phyloP scores from a whole-genome alignment of 2,797 vertebrate genomes.

The Xenentodon cancila region DNA sequence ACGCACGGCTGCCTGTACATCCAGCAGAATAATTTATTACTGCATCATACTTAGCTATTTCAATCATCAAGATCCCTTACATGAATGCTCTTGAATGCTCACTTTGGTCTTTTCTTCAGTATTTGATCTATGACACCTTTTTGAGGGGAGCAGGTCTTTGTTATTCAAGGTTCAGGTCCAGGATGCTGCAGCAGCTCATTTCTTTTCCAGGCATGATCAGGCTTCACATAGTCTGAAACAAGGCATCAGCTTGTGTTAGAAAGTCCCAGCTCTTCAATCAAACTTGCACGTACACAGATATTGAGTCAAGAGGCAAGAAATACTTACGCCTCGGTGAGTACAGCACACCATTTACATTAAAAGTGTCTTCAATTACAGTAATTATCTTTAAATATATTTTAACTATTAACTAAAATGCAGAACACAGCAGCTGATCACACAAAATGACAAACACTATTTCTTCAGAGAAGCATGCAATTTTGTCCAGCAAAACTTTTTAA shows the following conservation, averaged over 20 bases:
- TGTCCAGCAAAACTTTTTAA: not conserved
- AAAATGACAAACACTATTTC: not conserved
- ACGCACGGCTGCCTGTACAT: not conserved
- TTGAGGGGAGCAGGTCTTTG: constrained; percentile 14
- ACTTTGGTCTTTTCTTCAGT: constrained; percentile 40
- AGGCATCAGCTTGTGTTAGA: constrained; percentile 34
- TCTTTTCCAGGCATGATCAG: constrained; percentile 26
- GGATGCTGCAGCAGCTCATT: constrained; percentile 15
- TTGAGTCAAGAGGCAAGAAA: constrained; percentile 11
- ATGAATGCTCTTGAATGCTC: constrained; percentile 18
- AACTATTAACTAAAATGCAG: constrained; percentile 12
- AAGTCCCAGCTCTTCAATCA: constrained; percentile 20
- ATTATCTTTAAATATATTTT: constrained; percentile 12
- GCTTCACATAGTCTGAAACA: constrained; percentile 37
- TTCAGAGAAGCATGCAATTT: not conserved
- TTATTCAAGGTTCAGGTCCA: constrained; percentile 7
- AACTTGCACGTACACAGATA: constrained; percentile 1
- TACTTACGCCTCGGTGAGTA: constrained; percentile 17
- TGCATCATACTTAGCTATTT: too few species aligned
- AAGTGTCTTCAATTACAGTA: constrained; percentile 38
- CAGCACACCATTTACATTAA: constrained; percentile 19
- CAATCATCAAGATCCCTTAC: not conserved
- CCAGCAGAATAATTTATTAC: too few species aligned
- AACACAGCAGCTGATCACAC: not conserved
- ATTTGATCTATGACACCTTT: constrained; percentile 13